Evolutionary conservation across 2,113 vertebrate species (phyloP).

Genomic region (Cynoglossus semilaevis): DNA sequence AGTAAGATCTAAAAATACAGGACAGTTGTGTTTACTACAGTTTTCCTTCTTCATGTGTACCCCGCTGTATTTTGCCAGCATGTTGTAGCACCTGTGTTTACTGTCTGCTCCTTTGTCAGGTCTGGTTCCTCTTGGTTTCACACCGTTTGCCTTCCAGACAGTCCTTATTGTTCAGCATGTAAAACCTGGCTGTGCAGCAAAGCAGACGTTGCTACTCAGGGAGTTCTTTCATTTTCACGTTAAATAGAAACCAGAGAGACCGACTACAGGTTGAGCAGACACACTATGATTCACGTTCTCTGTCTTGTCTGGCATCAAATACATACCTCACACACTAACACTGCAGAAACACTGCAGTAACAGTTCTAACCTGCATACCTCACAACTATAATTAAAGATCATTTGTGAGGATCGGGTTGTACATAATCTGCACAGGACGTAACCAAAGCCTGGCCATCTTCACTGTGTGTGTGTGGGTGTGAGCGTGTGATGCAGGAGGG

Average conservation of each 20-base stretch:
- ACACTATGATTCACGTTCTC: constrained; percentile 34
- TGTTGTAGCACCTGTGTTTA: constrained; percentile 10
- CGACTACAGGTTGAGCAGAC: constrained; percentile 44
- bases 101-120: constrained; percentile 1
- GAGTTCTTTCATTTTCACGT: constrained; percentile 32
- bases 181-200: constrained; percentile 30
- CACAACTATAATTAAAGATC: constrained; percentile 63
- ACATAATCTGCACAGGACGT: constrained; percentile 63
- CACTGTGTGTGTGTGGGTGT: constrained; percentile 10
- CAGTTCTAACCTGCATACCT: constrained; percentile 56
- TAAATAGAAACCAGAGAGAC: constrained; percentile 61
- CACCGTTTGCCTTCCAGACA: constrained; percentile 33
- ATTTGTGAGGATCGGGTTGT: constrained; percentile 68
- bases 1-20: not conserved
- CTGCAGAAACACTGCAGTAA: constrained; percentile 42
- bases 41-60: not conserved
- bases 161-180: constrained; percentile 42
- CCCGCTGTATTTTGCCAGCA: not conserved
- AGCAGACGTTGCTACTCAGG: constrained; percentile 26
- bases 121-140: constrained; percentile 21
- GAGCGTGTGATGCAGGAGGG: not conserved
- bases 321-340: constrained; percentile 50
- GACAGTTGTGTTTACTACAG: not conserved
- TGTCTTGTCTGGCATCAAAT: constrained; percentile 35
- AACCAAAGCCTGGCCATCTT: constrained; percentile 55